Conservation (phyloP, 2,888 invertebrate genomes). For the Drosophila atripex region DNA sequence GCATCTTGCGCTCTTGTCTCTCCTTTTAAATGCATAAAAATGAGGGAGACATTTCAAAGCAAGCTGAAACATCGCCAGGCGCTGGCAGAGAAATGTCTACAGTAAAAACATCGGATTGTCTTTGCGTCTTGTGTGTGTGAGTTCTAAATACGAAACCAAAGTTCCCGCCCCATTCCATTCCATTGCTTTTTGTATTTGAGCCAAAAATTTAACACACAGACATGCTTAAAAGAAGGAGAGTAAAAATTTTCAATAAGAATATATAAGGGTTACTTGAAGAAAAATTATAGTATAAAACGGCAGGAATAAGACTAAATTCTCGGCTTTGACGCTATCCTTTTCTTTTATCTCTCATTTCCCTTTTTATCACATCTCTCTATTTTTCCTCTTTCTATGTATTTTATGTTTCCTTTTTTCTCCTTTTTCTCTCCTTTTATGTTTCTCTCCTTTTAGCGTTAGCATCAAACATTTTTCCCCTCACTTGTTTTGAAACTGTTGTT, state of each 20-base stretch:
- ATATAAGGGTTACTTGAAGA: slow-evolving; percentile 65
- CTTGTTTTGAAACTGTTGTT: background rate
- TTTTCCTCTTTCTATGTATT: slow-evolving; percentile 4
- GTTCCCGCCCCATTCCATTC: slow-evolving; percentile 53
- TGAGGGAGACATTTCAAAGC: slow-evolving; percentile 23
- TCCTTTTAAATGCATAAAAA: slow-evolving; percentile 12
- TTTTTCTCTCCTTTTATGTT: too few relatives aligned
- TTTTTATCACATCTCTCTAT: background rate
- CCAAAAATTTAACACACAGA: slow-evolving; percentile 9
- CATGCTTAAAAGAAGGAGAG: slow-evolving; percentile 32
- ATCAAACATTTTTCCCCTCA: background rate
- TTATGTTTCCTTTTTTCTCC: background rate
- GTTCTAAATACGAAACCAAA: slow-evolving; percentile 49
- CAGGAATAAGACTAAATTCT: slow-evolving; percentile 51
- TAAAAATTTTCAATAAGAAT: slow-evolving; percentile 29
- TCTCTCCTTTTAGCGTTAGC: background rate
- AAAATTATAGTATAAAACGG: slow-evolving; percentile 41
- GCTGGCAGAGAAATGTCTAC: slow-evolving; percentile 37
- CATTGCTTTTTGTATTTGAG: slow-evolving; percentile 23
- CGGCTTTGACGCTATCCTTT: background rate
- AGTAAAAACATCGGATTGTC: slow-evolving; percentile 41
- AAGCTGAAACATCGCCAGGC: slow-evolving; percentile 37
- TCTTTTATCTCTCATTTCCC: slow-evolving; percentile 1
- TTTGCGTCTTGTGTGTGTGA: slow-evolving; percentile 15
- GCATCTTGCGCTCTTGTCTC: slow-evolving; percentile 43